A percentile compares a stretch with the other conserved stretches of the same genome.
phyloP scores from a whole-genome alignment of 1,140 invertebrate genomes.

The Melipona quadrifasciata region DNA sequence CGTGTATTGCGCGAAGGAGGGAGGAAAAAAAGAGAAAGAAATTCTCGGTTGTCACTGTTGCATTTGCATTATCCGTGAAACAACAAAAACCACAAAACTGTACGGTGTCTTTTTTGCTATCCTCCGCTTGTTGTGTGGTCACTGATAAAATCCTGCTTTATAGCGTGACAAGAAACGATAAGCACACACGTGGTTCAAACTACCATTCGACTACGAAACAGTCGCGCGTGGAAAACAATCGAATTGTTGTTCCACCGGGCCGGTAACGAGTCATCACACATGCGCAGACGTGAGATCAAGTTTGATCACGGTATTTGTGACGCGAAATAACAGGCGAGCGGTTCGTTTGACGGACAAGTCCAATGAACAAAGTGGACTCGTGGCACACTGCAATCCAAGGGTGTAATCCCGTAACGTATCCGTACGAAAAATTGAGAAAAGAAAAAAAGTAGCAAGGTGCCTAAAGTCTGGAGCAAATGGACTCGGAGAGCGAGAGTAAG shows the following conservation, averaged over 20 bases:
- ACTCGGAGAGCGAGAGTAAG: neutral
- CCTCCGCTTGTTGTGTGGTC: neutral
- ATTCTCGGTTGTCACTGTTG: conserved; percentile 29
- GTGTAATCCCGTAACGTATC: neutral
- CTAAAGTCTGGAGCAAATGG: neutral
- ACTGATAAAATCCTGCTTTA: conserved; percentile 45
- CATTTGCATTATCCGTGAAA: neutral
- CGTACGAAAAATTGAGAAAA: neutral
- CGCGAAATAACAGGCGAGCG: neutral
- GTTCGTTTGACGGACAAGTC: neutral
- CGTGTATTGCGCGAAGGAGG: too few species aligned
- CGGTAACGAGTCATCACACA: conserved; percentile 15
- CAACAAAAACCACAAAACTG: conserved; percentile 27
- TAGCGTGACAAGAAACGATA: conserved; percentile 24
- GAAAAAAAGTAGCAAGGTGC: neutral
- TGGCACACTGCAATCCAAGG: conserved; percentile 61
- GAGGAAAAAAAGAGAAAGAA: neutral
- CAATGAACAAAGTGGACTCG: neutral
- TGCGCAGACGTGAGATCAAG: neutral
- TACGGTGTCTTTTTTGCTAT: conserved; percentile 11
- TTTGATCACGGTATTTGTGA: neutral
- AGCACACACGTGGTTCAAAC: conserved; percentile 27
- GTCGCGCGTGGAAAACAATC: neutral
- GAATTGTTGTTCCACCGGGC: conserved; percentile 16
- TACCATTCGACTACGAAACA: neutral